Evolutionary conservation across 2,888 invertebrate genomes (phyloP).

Genomic region (Cantharis flavilabris): DNA sequence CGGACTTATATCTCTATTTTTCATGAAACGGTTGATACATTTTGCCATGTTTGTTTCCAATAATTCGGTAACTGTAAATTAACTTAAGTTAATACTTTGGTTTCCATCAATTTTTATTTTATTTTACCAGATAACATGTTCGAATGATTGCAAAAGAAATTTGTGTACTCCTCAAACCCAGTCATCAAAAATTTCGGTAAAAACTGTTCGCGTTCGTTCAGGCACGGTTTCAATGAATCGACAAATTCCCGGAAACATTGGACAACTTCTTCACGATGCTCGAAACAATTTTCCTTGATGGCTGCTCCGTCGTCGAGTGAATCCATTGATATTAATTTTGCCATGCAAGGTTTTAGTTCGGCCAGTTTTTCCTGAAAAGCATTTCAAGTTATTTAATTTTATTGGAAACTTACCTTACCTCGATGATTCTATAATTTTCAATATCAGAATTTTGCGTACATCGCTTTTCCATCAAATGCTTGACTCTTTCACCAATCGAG

Average conservation of each 20-base stretch:
- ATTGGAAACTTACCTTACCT: neutral
- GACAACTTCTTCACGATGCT: neutral
- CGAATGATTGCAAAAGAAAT: neutral
- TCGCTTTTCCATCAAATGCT: conserved; percentile 4
- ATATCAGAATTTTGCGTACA: neutral
- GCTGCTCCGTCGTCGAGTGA: neutral
- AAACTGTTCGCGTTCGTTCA: neutral
- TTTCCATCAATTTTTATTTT: neutral
- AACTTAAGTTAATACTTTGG: neutral
- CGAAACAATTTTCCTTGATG: neutral
- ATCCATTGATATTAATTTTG: neutral
- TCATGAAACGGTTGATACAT: conserved; percentile 15
- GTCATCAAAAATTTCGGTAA: neutral
- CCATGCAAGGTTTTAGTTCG: neutral
- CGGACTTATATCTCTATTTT: conserved; percentile 6
- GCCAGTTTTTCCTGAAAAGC: neutral
- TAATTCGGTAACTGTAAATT: conserved; percentile 9
- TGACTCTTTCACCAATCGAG: neutral
- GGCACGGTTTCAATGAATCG: neutral
- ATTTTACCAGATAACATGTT: neutral
- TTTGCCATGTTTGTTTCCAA: conserved; percentile 13
- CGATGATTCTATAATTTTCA: neutral
- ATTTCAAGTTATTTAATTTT: neutral
- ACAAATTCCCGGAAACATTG: neutral
- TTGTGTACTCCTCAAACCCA: neutral